Base-by-base conservation (phyloP, 2,888 invertebrate genomes). In the Amorpha juglandis region DNA sequence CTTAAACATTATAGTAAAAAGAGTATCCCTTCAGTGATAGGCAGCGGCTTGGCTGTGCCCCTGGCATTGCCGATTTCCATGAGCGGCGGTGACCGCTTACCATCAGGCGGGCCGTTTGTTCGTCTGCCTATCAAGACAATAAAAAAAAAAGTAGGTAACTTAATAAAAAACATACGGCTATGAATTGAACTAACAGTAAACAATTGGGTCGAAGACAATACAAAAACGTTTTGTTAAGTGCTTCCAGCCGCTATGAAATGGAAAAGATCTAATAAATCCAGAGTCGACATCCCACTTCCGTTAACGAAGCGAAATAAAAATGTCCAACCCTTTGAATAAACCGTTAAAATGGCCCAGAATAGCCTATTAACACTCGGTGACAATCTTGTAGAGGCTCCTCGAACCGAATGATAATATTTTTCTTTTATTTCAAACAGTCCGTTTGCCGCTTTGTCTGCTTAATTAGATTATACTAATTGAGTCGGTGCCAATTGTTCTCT, bases 231-330 rank as follows among this genome's bases (percentile, higher is more conserved):
- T 70, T 64, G 21, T 65, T 72, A 73, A 74, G 69, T 72, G 71
- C 69, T 74, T 73, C 73, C 74, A 70, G 70, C 72, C 74, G 76
- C 78, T 79, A 79, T 78, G 77, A 77, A 82, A 82, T 80, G 71
- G 82, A 87, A 87, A 45, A 87, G 85, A 81, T 84, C 77, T 78
- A 81, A 84, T 83, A 86, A 87, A 87, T 81, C 83, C 82, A 78
- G 78, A 78, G 77, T 78, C 79, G 81, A 79, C 81, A 80, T 85
- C 80, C 79, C 79, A 77, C 77, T 79, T 76, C 82, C 78, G 87
- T 82, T 89, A 90, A 90, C 88, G 88, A 89, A 88, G 86, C 84
- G 86, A 87, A 67, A 90, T 87, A 89, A 89, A 89, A 88, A 80
- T 84, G 84, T 83, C 82, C 86, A 89, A 85, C 85, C 87, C 86